Evolutionary conservation across 2,113 vertebrate species (phyloP), one percentile per base, ranked within the genome.

Genomic region (Oxygymnocypris stewartii): DNA sequence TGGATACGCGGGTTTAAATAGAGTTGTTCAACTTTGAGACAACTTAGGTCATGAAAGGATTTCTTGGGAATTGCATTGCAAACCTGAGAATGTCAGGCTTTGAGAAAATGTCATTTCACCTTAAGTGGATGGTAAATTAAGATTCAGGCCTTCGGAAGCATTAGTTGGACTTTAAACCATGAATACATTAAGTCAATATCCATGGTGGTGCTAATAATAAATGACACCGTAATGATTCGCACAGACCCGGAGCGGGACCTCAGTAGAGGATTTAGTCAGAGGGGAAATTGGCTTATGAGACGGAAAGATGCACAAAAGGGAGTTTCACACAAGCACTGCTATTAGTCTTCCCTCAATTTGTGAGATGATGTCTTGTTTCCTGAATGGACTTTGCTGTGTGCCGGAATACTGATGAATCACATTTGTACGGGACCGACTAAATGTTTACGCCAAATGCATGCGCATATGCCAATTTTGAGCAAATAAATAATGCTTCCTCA

Each of bases 271-370:
- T 79, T 40, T 35, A 37, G 77, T 49, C 69, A 79, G 87, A 83
- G 69, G 40, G 74, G 25, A 86, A 85, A 90, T 89, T 82, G 88
- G 49, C 31, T 75, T 74, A 47, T 83, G 85, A 90, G 78, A 73
- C 61, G 54, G 79, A 61, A 83, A 83, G 59, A 82, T 47, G n/a
- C 16, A 18, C 14, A 54, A 44, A 31, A 49, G n/a, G 8, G 57
- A 44, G 57, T 63, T 63, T 80, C 6, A 2, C 1, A 11, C 57
- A 8, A 63, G 74, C 75, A 5, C 76, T 35, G 84, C 28, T 77
- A 91, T 91, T 89, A 87, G 89, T 89, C 90, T 88, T 89, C 75
- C 86, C 51, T 78, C 88, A 82, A 88, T 90, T 88, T 82, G 57
- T 79, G 63, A 54, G 85, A 87, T 89, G 88, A 88, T 88, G 89